Conservation (phyloP, 2,797 vertebrate genomes). For the Leptoclinus maculatus region DNA sequence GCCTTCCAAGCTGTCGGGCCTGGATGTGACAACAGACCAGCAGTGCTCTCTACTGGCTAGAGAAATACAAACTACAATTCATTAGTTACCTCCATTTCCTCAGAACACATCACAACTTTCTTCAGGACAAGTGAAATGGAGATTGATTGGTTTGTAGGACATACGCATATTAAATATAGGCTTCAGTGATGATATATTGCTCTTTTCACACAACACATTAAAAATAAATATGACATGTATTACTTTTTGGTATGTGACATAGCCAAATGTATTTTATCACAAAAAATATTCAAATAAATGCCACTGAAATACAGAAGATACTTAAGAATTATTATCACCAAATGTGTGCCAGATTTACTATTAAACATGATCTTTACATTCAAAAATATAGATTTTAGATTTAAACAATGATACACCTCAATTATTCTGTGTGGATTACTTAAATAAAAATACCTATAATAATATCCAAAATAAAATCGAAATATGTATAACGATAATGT, state of each 20-base stretch:
- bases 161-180: background rate
- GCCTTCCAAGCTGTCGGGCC: background rate
- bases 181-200: background rate
- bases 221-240: background rate
- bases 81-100: background rate
- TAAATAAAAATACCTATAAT: background rate
- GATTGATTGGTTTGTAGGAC: background rate
- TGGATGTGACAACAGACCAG: constrained; percentile 22
- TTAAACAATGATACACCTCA: background rate
- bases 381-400: background rate
- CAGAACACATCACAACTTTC: background rate
- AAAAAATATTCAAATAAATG: background rate
- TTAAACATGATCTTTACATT: background rate
- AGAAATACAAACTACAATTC: background rate
- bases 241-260: background rate
- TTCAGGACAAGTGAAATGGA: background rate
- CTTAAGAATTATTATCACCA: background rate
- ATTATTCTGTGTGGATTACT: background rate
- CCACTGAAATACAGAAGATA: background rate
- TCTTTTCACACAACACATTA: background rate
- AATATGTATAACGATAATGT: background rate
- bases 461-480: background rate
- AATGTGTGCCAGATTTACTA: background rate
- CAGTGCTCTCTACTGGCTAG: constrained; percentile 68
- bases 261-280: background rate